Evolutionary conservation across 2,888 invertebrate genomes (phyloP).

Genomic region (Apantesis nais): DNA sequence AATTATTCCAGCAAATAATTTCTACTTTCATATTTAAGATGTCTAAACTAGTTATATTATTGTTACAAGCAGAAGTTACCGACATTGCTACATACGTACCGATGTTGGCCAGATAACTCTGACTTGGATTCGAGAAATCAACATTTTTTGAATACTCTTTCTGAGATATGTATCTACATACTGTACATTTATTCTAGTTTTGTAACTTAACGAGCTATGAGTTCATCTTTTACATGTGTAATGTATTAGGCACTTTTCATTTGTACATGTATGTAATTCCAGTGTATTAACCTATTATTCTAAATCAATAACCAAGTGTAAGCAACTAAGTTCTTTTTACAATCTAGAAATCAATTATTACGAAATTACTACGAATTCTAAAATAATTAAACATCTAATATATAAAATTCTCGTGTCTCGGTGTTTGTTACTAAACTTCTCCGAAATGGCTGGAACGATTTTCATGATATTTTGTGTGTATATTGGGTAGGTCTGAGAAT

Average conservation of each 20-base stretch:
- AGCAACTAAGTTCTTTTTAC: neutral
- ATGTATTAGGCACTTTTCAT: conserved; percentile 6
- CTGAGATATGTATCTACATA: conserved; percentile 32
- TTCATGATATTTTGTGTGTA: no score
- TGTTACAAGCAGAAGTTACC: conserved; percentile 31
- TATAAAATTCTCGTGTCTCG: no score
- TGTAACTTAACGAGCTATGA: conserved; percentile 25
- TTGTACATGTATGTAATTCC: neutral
- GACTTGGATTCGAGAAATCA: conserved; percentile 32
- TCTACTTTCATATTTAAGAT: conserved; percentile 29
- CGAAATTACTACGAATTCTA: neutral
- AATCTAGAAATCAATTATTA: neutral
- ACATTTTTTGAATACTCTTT: conserved; percentile 41
- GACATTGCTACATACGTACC: conserved; percentile 21
- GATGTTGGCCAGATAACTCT: conserved; percentile 34
- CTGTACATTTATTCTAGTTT: conserved; percentile 34
- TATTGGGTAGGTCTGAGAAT: no score
- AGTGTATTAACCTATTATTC: neutral
- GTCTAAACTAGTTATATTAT: conserved; percentile 38
- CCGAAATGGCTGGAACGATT: no score
- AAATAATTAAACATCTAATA: no score
- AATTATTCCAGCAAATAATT: conserved; percentile 22
- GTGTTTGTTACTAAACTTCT: no score
- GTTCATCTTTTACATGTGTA: conserved; percentile 20
- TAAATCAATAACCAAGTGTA: neutral